Conservation (phyloP, 2,113 vertebrate genomes). For the Prionailurus viverrinus region DNA sequence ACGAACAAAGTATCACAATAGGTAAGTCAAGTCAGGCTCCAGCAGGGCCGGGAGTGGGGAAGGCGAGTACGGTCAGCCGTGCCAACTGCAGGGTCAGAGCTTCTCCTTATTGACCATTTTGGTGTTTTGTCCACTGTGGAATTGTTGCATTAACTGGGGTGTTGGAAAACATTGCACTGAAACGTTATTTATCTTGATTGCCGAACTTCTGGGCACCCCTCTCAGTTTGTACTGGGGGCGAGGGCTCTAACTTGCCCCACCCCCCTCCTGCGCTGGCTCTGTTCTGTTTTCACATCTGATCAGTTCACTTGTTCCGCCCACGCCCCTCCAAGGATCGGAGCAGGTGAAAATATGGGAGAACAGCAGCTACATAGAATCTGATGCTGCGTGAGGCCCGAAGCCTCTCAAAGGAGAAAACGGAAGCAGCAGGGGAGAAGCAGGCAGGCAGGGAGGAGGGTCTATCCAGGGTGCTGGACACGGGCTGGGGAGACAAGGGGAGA, state of each 20-base stretch:
- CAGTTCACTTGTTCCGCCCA: background rate
- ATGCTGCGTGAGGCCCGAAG: background rate
- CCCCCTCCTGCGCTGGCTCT: background rate
- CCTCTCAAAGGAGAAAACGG: background rate
- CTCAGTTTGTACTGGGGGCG: background rate
- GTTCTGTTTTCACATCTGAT: background rate
- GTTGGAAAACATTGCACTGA: background rate
- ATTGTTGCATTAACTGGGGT: background rate
- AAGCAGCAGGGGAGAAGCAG: background rate
- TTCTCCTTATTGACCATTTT: rapidly evolving
- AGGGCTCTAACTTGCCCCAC: background rate
- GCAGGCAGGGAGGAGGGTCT: background rate
- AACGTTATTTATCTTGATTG: background rate
- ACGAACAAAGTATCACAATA: background rate
- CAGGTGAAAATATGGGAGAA: background rate
- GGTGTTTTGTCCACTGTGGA: background rate
- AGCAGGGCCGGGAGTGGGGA: rapidly evolving
- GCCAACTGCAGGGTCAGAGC: rapidly evolving
- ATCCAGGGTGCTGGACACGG: background rate
- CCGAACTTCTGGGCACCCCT: background rate
- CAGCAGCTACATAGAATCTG: background rate
- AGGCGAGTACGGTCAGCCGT: rapidly evolving
- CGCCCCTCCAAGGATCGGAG: background rate
- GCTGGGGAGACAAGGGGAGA: background rate
- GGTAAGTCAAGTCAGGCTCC: background rate